Evolutionary conservation across 2,888 invertebrate genomes (phyloP), one percentile per base, ranked within the genome.

Genomic region (Polyommatus iphigenia): DNA sequence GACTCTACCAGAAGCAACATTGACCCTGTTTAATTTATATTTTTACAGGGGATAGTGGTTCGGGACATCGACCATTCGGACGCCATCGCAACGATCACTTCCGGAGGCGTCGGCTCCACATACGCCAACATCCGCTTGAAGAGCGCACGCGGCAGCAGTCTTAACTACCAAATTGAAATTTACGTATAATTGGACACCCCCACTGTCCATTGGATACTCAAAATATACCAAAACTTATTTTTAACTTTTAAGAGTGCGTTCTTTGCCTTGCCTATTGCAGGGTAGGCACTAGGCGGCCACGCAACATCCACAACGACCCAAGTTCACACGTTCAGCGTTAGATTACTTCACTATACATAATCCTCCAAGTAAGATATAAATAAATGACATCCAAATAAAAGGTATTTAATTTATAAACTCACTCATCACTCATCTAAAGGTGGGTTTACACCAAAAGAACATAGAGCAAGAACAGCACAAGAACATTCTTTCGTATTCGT

Each of bases 151-250:
- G 89, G 91, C 20, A 80, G 83, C 57, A 82, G 84, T 6, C 82
- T 92, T 0, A 84, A 92, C 79, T 91, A 90, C 79, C 83, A 85
- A 78, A 81, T 92, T 32, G 92, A 92, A 84, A 82, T 92, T 71
- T 92, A 91, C 81, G 82, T 83, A 5, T 91, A 82, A 85, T 77
- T 71, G 62, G 29, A 62, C 54, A 50, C 50, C 50, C 15, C 3
- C 50, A 50, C 15, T 50, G 15, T 50, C 10, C 10, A 41, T 41
- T 41, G 41, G 8, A 41, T 50, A 50, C 50, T 15, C 15, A 15
- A 50, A 50, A 4, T 50, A 50, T 7, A 50, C 15, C 50, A 15
- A 50, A 15, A 50, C 41, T 46, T 13, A 10, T 46, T 54, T 18
- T 54, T 6, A 54, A 54, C 18, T 13, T 10, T 50, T 15, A 50